Percentiles rank a stretch among this genome's conserved stretches.
phyloP scores from a whole-genome alignment of 2,113 vertebrate genomes.

The Raja brachyura region DNA sequence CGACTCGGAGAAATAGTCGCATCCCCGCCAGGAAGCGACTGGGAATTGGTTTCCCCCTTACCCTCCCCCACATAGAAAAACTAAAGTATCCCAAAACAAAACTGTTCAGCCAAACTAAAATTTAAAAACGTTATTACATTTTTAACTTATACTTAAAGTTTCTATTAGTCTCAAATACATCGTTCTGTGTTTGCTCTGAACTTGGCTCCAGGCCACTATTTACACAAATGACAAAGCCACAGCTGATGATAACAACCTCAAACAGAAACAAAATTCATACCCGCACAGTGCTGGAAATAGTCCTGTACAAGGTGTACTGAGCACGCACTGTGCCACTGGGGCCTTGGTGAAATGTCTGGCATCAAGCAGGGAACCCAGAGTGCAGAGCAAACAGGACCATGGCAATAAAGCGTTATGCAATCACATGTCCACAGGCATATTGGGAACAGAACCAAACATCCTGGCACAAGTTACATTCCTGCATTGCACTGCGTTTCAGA shows the following conservation, averaged over 20 bases:
- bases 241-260: conserved; percentile 20
- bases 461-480: neutral
- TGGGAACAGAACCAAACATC: neutral
- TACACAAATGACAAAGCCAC: conserved; percentile 19
- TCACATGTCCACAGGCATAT: neutral
- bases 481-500: neutral
- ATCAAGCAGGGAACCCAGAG: neutral
- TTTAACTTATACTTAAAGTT: no score
- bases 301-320: neutral
- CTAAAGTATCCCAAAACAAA: no score
- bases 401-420: neutral
- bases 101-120: no score
- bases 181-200: neutral
- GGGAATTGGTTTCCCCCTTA: no score
- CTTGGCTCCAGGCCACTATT: conserved; percentile 7
- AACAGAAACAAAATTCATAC: conserved; percentile 18
- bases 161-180: neutral
- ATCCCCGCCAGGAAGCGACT: no score
- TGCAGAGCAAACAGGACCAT: neutral
- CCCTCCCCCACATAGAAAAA: no score
- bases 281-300: conserved; percentile 1
- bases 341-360: neutral
- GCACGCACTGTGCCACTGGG: neutral
- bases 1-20: no score
- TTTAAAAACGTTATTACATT: no score